Evolutionary conservation across 2,888 invertebrate genomes (phyloP), one percentile per base, ranked within the genome.

Genomic region (Idaea biselata): DNA sequence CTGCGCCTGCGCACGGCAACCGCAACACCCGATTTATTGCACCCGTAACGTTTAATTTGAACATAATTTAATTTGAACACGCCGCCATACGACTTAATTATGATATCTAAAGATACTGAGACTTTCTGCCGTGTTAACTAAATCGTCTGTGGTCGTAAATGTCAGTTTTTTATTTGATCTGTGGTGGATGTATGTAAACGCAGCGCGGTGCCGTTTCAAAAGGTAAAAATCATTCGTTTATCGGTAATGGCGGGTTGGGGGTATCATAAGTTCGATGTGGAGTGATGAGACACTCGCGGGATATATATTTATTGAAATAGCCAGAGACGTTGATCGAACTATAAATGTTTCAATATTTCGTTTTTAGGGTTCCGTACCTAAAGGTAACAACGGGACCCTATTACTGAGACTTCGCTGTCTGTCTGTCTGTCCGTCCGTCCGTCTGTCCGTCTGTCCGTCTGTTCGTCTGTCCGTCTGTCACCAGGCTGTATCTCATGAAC

Each of bases 41-140:
- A 74, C 78, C 80, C 79, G 78, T 87, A 83, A 87, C 82, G 79
- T 87, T 88, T 88, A 85, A 88, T 87, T 86, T 78, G 74, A 80
- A 87, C 87, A 88, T 89, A 88, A 89, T 86, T 88, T 88, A 86
- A 87, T 86, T 86, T 84, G 82, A 88, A 88, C 88, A 88, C 81
- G 86, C 79, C 82, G 78, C 83, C 73, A 71, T 69, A 73, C 72
- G 82, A 78, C 84, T 87, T 88, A 87, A 88, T 88, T 87, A 88
- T 87, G 86, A 88, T 88, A 87, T 83, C 86, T 77, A 74, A 73
- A 63, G 78, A 82, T 79, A 79, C 77, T 63, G 65, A 62, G 67
- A 44, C 65, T 68, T 68, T 64, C 69, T 71, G 66, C 67, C 71
- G 64, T 71, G 74, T 70, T 59, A 66, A 62, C 64, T 17, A 14